Evolutionary conservation across 2,797 vertebrate species (phyloP), one percentile per base, ranked within the genome.

Genomic region (Falco berigora): DNA sequence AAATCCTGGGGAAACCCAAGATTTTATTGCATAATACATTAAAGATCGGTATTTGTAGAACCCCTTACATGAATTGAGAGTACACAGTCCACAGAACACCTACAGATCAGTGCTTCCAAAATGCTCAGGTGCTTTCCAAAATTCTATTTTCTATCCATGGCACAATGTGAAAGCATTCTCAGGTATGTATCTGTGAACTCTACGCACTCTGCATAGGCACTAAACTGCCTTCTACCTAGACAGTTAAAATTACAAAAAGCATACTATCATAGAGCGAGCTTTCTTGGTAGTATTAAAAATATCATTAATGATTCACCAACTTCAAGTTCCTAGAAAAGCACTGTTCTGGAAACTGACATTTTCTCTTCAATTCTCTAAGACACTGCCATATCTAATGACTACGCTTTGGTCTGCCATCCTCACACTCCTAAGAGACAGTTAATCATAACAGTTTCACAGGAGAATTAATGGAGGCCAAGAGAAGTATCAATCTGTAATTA

Each of bases 401-500:
- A 46, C 34, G 61, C 68, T 49, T 42, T 62, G 64, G 52, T 72
- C 69, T 86, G 73, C 80, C 36, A 88, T 56, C 36, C 62, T 92
- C 53, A 42, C 11, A 7, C 36, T 87, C 64, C 56, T 90, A 55
- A 78, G 85, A 88, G 69, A 88, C 56, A 73, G 22, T 17, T 89
- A 96, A 79, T 84, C 38, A 5, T 27, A 86, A 55, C 2, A 76
- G 61, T 56, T 92, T 79, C 82, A 88, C 63, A 67, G 44, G 59
- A 94, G 77, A 84, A 84, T 81, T 67, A 84, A 73, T 49, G 49
- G 72, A 88, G 59, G 73, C 36, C 91, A 93, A 90, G 25, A 87
- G 32, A 84, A 62, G n/a, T 50, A 84, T 46, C 66, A 78, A 69
- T 81, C 79, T 86, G 58, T 86, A 96, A 94, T 94, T 95, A 96